phyloP scores from a whole-genome alignment of 2,113 vertebrate genomes.

The Helogale parvula region DNA sequence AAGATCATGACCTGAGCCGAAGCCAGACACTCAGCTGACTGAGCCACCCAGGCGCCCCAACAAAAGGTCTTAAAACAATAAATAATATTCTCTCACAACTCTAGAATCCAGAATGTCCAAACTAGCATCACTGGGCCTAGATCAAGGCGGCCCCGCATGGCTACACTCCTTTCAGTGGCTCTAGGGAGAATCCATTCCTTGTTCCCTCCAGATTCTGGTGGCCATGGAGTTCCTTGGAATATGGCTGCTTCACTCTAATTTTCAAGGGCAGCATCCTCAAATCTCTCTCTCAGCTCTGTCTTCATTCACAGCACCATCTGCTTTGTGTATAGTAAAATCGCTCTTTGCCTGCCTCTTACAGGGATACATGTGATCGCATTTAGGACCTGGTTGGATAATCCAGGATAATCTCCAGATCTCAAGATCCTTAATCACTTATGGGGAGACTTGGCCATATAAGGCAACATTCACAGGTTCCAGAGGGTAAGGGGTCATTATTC shows the following conservation, averaged over 20 bases:
- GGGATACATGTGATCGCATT: slow-evolving; percentile 37
- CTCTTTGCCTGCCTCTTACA: background rate
- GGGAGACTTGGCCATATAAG: background rate
- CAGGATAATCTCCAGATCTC: slow-evolving; percentile 36
- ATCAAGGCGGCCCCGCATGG: background rate
- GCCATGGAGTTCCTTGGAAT: background rate
- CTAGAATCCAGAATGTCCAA: background rate
- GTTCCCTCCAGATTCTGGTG: background rate
- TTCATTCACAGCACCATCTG: slow-evolving; percentile 35
- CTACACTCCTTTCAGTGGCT: too few species aligned
- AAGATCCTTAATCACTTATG: slow-evolving; percentile 39
- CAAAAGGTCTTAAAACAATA: background rate
- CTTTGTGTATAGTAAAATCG: background rate
- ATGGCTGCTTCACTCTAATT: background rate
- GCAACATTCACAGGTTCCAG: background rate
- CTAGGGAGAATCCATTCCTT: background rate
- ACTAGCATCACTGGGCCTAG: background rate
- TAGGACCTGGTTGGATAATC: slow-evolving; percentile 38
- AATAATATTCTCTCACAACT: background rate
- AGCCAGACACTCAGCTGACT: too few species aligned
- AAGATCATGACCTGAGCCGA: too few species aligned
- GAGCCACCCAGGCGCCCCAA: background rate
- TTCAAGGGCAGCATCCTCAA: background rate
- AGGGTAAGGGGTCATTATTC: background rate
- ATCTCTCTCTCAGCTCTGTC: background rate